Evolutionary conservation across 2,113 vertebrate genomes (phyloP), one percentile per base, ranked within the genome.

Genomic region (Oxyruncus cristatus): DNA sequence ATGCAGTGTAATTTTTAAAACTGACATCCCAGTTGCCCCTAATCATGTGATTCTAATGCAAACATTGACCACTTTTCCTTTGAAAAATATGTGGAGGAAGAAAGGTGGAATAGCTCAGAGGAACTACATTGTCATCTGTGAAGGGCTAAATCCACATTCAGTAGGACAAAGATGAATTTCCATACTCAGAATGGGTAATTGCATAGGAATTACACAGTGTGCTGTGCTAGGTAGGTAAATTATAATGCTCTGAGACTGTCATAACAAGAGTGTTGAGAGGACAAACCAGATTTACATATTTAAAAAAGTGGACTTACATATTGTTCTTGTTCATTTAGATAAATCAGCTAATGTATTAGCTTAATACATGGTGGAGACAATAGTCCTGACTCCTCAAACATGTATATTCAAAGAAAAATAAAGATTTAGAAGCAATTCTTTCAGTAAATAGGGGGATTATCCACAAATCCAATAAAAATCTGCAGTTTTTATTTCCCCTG

Each of bases 61-160:
- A 89, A 93, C 93, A 91, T 82, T 95, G 81, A 58, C 89, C 58
- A 89, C 32, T 62, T 92, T 92, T 75, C 63, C 35, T 71, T 41
- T 84, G 52, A 65, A 87, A 92, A 90, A n/a, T 41, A 11, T 83
- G 49, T 62, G 70, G 72, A 85, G 32, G 56, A 67, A 77, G 39
- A 67, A 93, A 84, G 61, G 59, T 59, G 56, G 44, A 79, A 75
- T 78, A 92, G 68, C 67, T 95, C 68, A 33, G 75, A 52, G 32
- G 42, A 74, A 37, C 67, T 63, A 27, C 44, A 9, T 12, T 88
- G 88, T 84, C 61, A 61, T 61, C 62, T 86, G 14, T 49, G 59
- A 35, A 84, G 72, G 89, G 49, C 49, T 93, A 72, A 93, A 87
- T 89, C 65, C 80, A 53, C 76, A 56, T 4, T 89, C 44, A 47